Evolutionary conservation across 2,888 invertebrate species (phyloP), one percentile per base, ranked within the genome.

Genomic region (Leptothorax acervorum): DNA sequence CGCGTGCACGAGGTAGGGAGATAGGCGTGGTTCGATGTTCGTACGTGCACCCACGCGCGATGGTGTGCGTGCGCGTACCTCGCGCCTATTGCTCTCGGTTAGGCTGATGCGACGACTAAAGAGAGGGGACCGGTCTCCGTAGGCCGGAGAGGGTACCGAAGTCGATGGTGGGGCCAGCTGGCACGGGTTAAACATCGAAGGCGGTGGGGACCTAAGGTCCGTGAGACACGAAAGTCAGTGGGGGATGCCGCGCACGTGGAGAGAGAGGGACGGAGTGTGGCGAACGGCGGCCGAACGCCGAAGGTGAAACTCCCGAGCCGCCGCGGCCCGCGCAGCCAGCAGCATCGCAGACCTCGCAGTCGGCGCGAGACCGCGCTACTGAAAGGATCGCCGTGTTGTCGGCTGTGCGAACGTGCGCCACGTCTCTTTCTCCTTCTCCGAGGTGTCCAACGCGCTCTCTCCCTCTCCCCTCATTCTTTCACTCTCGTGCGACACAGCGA

Each of bases 341-440:
- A 83, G 91, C 35, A 6, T 35, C 35, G 35, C 0, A 35, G 23
- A 23, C 86, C 91, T 92, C 92, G 92, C 94, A 94, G 94, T 94
- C 94, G 93, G 94, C 94, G 94, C 94, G 94, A 93, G 94, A 94
- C 93, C 93, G 94, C 94, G 94, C 94, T 94, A 94, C 92, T 92
- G 94, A 90, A 91, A 93, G 91, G 89, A 90, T 92, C 91, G 90
- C 74, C 86, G 89, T 87, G 86, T 87, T 83, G 83, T 82, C 81
- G 87, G 85, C 86, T 85, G 85, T 88, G 86, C 88, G 84, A 79
- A 78, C 87, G 86, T 85, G 86, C 85, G 83, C 86, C 86, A 86
- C 89, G 87, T 81, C 39, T 81, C 39, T 63, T 78, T 65, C 73
- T 78, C 18, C 63, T 70, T 28, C 70, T 68, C 31, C 63, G 39